phyloP scores from a whole-genome alignment of 2,113 vertebrate genomes.

The Syrmaticus mikado region DNA sequence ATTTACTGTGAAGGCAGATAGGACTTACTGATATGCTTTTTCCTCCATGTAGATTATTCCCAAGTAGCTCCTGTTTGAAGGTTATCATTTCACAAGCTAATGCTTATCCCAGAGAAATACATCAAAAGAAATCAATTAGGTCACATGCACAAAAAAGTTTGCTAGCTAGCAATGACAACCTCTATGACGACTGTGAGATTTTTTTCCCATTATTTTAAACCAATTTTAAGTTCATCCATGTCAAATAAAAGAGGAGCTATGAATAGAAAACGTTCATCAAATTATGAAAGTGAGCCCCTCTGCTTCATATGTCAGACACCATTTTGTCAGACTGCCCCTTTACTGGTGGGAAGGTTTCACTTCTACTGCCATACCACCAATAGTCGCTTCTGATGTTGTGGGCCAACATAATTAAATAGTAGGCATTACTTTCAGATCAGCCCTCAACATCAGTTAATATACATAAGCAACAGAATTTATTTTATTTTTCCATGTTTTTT shows the following conservation, averaged over 20 bases:
- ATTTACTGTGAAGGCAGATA: neutral
- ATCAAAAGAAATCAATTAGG: neutral
- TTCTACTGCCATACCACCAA: too few relatives aligned
- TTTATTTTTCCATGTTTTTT: too few relatives aligned
- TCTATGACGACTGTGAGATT: neutral
- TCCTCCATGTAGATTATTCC: neutral
- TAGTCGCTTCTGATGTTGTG: too few relatives aligned
- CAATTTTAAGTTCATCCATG: neutral
- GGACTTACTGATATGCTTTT: neutral
- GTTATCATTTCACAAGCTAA: neutral
- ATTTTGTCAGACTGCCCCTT: neutral
- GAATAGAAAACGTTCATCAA: neutral
- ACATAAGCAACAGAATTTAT: neutral
- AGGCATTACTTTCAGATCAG: too few relatives aligned
- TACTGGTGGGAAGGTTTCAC: too few relatives aligned
- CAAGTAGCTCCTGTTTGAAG: neutral
- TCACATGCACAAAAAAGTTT: neutral
- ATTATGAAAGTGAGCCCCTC: neutral
- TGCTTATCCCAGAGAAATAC: neutral
- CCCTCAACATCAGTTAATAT: too few relatives aligned
- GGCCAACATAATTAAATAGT: too few relatives aligned
- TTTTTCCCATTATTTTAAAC: neutral
- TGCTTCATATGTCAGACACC: too few relatives aligned
- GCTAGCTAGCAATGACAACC: neutral
- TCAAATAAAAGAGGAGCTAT: neutral